Conservation (phyloP, 2,797 vertebrate genomes). For the Nannoperca australis region DNA sequence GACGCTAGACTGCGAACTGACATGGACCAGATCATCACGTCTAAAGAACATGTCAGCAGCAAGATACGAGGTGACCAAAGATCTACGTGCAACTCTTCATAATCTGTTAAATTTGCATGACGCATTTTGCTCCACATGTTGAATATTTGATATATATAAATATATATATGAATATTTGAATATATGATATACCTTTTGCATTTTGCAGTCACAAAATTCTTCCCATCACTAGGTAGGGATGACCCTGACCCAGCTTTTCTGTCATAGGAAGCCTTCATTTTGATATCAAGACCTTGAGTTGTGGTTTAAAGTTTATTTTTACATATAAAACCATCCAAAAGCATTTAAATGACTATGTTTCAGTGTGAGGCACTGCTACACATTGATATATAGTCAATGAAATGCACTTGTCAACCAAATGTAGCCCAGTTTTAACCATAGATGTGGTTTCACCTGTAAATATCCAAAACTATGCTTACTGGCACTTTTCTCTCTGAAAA, state of each 20-base stretch:
- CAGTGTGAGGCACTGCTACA: neutral
- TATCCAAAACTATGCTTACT: too few species aligned
- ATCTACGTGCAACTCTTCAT: neutral
- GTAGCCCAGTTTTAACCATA: too few species aligned
- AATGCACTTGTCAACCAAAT: neutral
- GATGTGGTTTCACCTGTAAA: too few species aligned
- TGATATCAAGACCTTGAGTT: neutral
- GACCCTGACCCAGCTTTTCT: too few species aligned
- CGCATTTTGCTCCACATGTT: neutral
- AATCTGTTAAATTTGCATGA: neutral
- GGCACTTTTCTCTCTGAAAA: neutral
- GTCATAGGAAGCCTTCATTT: too few species aligned
- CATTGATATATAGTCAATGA: neutral
- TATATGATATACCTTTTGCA: neutral
- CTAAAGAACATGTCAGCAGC: slow-evolving; percentile 93
- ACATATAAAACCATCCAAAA: neutral
- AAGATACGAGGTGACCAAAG: slow-evolving; percentile 90
- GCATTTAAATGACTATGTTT: neutral
- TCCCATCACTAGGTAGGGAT: too few species aligned
- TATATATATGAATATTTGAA: too few species aligned
- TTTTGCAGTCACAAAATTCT: neutral
- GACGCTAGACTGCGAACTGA: slow-evolving; percentile 91
- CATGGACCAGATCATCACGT: slow-evolving; percentile 97
- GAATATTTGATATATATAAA: too few species aligned
- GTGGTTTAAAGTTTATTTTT: neutral